Base-by-base conservation (phyloP, 2,113 vertebrate genomes). In the Pimephales promelas region DNA sequence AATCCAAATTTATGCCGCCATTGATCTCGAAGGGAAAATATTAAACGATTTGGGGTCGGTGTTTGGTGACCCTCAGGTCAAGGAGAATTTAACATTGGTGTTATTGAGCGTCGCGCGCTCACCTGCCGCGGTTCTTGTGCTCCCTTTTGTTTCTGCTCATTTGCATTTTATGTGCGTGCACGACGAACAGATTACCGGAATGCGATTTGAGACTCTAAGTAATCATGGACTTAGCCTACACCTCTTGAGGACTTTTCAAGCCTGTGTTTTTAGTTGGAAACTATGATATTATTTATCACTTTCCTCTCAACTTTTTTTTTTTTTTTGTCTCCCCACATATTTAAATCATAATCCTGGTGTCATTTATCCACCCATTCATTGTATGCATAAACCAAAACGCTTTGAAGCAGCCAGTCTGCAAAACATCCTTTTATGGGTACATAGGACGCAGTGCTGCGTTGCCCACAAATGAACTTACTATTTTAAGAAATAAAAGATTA, bases 21-120 rank as follows among this genome's bases (percentile, higher is more conserved):
- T 99, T 98, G 97, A 98, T 99, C 97, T 95, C 90, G 94, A 95
- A 94, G 95, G 95, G 96, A 98, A 98, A 99, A 97, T 98, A 97
- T 97, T 96, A 97, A 98, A 97, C 95, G 95, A 96, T 96, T 97
- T 95, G 95, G 95, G 96, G 96, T 96, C 96, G 97, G 95, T 97
- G 95, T 96, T 96, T 92, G 89, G 92, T 95, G 97, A 98, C 97
- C 96, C 85, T 86, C 85, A 90, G 98, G 97, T 98, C 97, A 98
- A 99, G 97, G 97, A 97, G 97, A 97, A 95, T 96, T 94, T 94
- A 95, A 96, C 96, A 96, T 98, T 97, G 96, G 95, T 96, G 88
- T 92, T 94, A 93, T 93, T 93, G 92, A 94, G 88, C 90, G 89
- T 93, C 88, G 89, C 91, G 45, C 88, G 92, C 90, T 90, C 90